A percentile compares a stretch with the other conserved stretches of the same genome.
Evolutionary conservation across 2,888 invertebrate genomes (phyloP).

Genomic region (Hypomecis atomaria): DNA sequence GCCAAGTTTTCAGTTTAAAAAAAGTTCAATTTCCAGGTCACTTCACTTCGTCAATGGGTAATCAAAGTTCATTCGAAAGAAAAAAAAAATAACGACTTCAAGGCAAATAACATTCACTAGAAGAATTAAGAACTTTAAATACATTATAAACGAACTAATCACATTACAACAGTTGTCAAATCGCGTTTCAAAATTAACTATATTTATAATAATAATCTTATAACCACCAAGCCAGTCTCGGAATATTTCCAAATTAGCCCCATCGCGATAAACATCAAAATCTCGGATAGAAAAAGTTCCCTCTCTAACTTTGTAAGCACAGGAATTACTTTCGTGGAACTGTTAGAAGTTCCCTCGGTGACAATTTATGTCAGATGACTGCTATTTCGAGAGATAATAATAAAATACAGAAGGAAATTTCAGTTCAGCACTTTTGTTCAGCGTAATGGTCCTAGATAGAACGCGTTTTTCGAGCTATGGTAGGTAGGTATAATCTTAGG

Average conservation of each 20-base stretch:
- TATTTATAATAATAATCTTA: constrained; percentile 6
- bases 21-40: too few species aligned
- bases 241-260: constrained; percentile 31
- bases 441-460: constrained; percentile 17
- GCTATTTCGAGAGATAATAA: constrained; percentile 34
- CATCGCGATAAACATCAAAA: constrained; percentile 31
- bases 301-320: constrained; percentile 34
- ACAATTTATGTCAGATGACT: constrained; percentile 39
- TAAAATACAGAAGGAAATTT: constrained; percentile 32
- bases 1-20: too few species aligned
- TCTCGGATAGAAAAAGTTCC: constrained; percentile 34
- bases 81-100: too few species aligned
- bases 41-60: too few species aligned
- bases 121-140: too few species aligned
- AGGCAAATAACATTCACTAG: too few species aligned
- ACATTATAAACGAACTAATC: too few species aligned
- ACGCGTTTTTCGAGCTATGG: constrained; percentile 7
- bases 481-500: constrained; percentile 1
- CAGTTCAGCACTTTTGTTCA: constrained; percentile 34
- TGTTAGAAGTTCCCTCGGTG: constrained; percentile 34
- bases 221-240: neutral
- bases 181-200: neutral
- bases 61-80: too few species aligned
- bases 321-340: constrained; percentile 36
- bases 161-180: too few species aligned